These are phyloP conservation scores for Empidonax alnorum DNA, from an alignment of 2,113 vertebrate genomes.

Conservation along the genomic window DNA sequence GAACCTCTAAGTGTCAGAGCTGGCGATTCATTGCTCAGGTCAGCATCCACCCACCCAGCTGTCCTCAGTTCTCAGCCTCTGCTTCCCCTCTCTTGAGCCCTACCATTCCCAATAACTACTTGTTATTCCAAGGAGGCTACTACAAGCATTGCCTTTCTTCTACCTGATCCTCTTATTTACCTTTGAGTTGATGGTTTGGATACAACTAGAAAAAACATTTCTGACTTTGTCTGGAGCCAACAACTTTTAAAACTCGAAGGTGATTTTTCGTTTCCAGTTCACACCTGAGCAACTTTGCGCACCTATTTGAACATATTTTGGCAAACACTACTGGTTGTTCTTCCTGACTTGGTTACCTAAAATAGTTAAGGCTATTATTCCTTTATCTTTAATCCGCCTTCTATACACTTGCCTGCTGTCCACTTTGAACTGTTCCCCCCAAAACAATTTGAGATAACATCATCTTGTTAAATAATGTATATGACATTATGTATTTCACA, in stretches of 20 bases:
- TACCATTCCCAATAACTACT: background rate
- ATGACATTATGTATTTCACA: fast-evolving
- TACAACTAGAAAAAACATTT: background rate
- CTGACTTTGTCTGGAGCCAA: background rate
- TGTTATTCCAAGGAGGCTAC: background rate
- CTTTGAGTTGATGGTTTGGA: background rate
- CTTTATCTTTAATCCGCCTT: background rate
- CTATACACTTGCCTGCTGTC: background rate
- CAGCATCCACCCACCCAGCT: background rate
- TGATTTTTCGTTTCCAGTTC: background rate
- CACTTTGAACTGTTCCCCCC: background rate
- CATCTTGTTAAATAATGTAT: background rate
- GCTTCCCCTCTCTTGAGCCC: background rate
- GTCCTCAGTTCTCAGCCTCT: background rate
- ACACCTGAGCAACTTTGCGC: background rate
- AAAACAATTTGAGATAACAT: background rate
- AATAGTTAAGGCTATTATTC: background rate
- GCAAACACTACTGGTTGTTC: background rate
- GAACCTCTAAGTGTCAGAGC: background rate
- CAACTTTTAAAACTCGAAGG: background rate
- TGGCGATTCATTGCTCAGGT: background rate
- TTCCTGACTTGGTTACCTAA: background rate
- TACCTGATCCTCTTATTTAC: background rate
- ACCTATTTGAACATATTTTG: background rate
- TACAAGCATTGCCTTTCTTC: background rate